Evolutionary conservation across 2,888 invertebrate species (phyloP).

Genomic region (Polydesmus complanatus): DNA sequence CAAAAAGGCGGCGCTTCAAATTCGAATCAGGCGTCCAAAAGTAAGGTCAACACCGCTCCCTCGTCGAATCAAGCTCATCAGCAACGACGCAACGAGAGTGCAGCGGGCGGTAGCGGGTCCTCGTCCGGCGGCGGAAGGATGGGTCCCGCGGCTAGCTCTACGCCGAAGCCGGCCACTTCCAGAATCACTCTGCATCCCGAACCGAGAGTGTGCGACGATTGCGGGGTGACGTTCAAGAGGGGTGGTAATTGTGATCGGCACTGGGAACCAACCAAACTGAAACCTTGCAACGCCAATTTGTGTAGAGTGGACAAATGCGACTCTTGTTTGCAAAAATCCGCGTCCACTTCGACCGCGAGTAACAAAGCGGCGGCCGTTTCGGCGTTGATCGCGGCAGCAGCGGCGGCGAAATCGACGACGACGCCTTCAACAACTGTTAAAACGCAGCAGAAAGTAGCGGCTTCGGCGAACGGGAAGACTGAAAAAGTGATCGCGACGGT

Average conservation of each 20-base stretch:
- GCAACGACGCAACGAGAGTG: background rate
- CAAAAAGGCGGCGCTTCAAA: conserved; percentile 4
- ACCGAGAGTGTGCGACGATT: conserved; percentile 15
- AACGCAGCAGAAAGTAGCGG: background rate
- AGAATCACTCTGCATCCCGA: background rate
- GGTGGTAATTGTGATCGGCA: conserved; percentile 17
- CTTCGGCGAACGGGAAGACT: conserved; percentile 1
- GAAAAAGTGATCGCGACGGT: background rate
- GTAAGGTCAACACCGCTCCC: background rate
- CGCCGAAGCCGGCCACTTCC: background rate
- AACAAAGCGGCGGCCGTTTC: background rate
- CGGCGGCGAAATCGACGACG: background rate
- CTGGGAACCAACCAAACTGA: conserved; percentile 20
- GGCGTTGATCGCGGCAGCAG: background rate
- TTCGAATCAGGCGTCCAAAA: background rate
- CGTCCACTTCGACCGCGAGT: background rate
- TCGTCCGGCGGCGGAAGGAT: background rate
- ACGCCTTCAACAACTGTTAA: background rate
- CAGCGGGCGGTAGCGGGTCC: background rate
- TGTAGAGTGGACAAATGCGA: conserved; percentile 23
- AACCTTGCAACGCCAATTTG: conserved; percentile 20
- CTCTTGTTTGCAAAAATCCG: conserved; percentile 17
- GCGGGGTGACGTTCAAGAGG: conserved; percentile 15
- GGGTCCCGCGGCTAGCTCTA: background rate
- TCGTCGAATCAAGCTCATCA: background rate